These are phyloP conservation scores for Drosophila orena DNA, from an alignment of 1,140 invertebrate genomes.

Conservation along the genomic window DNA sequence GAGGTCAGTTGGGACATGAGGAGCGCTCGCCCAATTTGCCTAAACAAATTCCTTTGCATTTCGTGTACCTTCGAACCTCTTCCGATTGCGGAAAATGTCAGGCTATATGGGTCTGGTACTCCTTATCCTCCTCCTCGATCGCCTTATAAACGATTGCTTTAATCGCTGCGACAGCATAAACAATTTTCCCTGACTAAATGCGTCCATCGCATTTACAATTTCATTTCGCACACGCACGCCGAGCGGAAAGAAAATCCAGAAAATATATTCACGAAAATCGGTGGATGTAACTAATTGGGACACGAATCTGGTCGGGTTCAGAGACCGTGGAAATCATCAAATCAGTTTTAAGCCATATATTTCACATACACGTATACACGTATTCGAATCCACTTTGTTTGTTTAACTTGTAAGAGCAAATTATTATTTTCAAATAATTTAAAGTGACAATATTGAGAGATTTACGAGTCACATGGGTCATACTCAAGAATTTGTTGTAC, in stretches of 20 bases:
- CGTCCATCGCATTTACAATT: conserved; percentile 43
- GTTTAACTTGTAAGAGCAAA: no score
- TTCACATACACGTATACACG: background rate
- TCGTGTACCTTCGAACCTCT: conserved; percentile 31
- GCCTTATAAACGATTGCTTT: conserved; percentile 65
- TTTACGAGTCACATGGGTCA: no score
- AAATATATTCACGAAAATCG: conserved; percentile 44
- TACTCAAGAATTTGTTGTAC: no score
- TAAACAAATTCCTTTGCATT: conserved; percentile 42
- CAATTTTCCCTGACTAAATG: conserved; percentile 61
- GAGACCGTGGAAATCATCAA: conserved; percentile 13
- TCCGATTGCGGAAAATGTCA: conserved; percentile 50
- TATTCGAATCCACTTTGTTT: no score
- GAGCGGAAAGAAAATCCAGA: conserved; percentile 31
- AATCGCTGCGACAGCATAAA: conserved; percentile 62
- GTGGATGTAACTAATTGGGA: conserved; percentile 33
- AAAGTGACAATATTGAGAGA: no score
- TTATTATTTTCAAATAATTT: no score
- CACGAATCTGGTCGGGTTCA: conserved; percentile 13
- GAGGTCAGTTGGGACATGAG: conserved; percentile 32
- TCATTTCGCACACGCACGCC: conserved; percentile 46
- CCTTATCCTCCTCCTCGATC: conserved; percentile 46
- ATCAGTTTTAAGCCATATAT: background rate
- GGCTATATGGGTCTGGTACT: background rate
- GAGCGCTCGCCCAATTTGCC: conserved; percentile 28